phyloP scores from a whole-genome alignment of 1,140 invertebrate genomes.

The Sinonovacula constricta region DNA sequence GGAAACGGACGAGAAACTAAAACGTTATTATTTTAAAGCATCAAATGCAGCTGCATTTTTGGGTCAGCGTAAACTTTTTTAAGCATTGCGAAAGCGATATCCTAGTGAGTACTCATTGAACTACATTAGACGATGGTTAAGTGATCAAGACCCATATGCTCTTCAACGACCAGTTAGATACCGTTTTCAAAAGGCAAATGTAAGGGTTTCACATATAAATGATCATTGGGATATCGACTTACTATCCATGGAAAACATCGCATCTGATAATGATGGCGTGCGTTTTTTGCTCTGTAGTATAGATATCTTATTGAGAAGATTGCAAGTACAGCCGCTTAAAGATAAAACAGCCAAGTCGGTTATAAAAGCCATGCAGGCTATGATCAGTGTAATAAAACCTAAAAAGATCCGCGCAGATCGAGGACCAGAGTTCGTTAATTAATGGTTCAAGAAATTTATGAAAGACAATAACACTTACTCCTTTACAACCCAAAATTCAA shows the following conservation, averaged over 20 bases:
- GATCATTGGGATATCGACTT: constrained; percentile 45
- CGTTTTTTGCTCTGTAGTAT: constrained; percentile 41
- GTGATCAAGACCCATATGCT: constrained; percentile 39
- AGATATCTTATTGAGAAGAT: constrained; percentile 29
- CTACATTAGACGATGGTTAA: constrained; percentile 20
- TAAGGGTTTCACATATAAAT: constrained; percentile 16
- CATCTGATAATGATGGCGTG: constrained; percentile 26
- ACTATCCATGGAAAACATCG: constrained; percentile 14
- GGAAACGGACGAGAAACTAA: constrained; percentile 9
- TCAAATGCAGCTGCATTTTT: not conserved
- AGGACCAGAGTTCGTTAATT: too few relatives aligned
- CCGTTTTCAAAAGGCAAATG: constrained; percentile 24
- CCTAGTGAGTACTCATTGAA: not conserved
- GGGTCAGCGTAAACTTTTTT: not conserved
- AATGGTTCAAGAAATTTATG: constrained; percentile 26
- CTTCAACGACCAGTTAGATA: not conserved
- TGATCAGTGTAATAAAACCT: too few relatives aligned
- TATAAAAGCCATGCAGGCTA: constrained; percentile 31
- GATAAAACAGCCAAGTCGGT: constrained; percentile 51
- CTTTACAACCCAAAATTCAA: constrained; percentile 35
- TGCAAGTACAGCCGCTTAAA: constrained; percentile 44
- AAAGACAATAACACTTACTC: constrained; percentile 30
- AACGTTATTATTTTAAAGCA: not conserved
- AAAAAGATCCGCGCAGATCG: too few relatives aligned
- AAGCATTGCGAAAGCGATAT: not conserved